These are phyloP conservation scores for Scrobipalpa costella DNA, from an alignment of 2,888 invertebrate species.

Conservation along the genomic window DNA sequence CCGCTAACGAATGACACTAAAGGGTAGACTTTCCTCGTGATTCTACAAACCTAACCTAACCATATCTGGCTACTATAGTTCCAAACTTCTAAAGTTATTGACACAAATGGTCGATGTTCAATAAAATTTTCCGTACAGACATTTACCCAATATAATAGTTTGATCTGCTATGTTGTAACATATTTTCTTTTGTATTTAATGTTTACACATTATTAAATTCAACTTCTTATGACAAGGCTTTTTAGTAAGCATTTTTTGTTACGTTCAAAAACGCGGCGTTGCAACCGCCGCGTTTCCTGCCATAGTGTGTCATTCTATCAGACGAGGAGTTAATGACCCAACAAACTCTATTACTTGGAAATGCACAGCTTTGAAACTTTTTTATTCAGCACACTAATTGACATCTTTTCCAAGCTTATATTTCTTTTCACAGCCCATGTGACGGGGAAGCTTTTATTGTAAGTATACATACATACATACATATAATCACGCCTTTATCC, in stretches of 20 bases:
- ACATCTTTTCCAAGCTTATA: not conserved
- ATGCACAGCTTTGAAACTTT: conserved; percentile 18
- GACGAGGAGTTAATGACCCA: conserved; percentile 8
- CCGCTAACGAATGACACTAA: not conserved
- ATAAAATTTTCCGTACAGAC: not conserved
- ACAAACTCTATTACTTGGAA: conserved; percentile 17
- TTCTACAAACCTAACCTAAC: too few relatives aligned
- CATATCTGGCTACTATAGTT: too few relatives aligned
- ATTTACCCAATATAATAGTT: too few relatives aligned
- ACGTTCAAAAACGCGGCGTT: not conserved
- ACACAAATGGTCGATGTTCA: not conserved
- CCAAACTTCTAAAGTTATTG: too few relatives aligned
- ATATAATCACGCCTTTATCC: too few relatives aligned
- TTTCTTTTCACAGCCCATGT: not conserved
- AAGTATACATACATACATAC: too few relatives aligned
- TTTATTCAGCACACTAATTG: conserved; percentile 10
- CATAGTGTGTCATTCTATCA: not conserved
- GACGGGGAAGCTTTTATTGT: not conserved
- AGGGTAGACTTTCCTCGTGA: not conserved
- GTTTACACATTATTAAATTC: not conserved
- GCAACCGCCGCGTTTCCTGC: not conserved
- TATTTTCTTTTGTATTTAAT: not conserved
- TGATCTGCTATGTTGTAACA: too few relatives aligned
- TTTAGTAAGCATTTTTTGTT: not conserved
- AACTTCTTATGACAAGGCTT: not conserved